Evolutionary conservation across 1,140 invertebrate genomes (phyloP), one percentile per base, ranked within the genome.

Genomic region (Bombus superbus): DNA sequence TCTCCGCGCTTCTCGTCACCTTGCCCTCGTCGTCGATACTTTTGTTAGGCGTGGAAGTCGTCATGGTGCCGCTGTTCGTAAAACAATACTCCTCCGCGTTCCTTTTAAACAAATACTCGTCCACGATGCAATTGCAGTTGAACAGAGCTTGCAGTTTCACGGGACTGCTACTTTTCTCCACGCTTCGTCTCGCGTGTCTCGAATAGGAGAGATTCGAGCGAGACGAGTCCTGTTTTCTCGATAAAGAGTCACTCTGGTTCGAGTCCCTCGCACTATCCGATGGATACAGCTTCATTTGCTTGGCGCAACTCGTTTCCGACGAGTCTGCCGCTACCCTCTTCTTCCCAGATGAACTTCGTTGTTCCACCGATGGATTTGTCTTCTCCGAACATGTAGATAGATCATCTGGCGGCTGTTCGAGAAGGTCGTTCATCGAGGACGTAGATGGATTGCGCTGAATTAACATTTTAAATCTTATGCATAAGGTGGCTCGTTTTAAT

Each of bases 111-210:
- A 28, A 10, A 59, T 79, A 35, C 2, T 82, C 57, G 22, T 73
- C 40, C 32, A 66, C 18, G 15, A 44, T 13, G 32, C 81, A 82
- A 10, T 62, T 38, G 25, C 83, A 84, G 11, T 62, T 72, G n/a
- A 84, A 47, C 1, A 80, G 28, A 18, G 76, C 5, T 62, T 78
- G 82, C 11, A 69, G 6, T 11, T 78, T 69, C 13, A 71, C 38
- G 0, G 82, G 44, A 1, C 38, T 78, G 47, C n/a, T 44, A 32
- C 64, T 22, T 13, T 35, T 69, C 8, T 78, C 64, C 4, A 59
- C 64, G 74, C 15, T 42, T 57, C 6, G 38, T 10, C 28, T 18
- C 10, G 1, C 1, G 3, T 57, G 9, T 32, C 2, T 15, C 25
- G 28, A 13, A 4, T 2, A 8, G 18, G 47, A 53, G 5, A 6